A percentile compares a stretch with the other conserved stretches of the same genome.
phyloP scores from a whole-genome alignment of 2,888 invertebrate species.

The Aspidiotus rigidus region DNA sequence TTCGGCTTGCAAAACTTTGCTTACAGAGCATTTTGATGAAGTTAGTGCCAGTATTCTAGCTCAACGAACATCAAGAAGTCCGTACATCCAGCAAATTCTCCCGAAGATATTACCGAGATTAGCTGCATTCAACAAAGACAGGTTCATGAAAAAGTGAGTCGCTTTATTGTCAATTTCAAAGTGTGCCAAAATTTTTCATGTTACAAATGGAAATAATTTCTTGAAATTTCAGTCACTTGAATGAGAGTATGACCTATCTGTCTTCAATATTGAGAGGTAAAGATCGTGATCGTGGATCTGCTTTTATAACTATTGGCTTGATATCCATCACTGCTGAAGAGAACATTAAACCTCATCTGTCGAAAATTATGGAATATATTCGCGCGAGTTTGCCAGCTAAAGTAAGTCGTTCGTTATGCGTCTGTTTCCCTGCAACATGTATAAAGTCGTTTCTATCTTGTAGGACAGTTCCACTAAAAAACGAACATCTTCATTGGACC shows the following conservation, averaged over 20 bases:
- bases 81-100: constrained; percentile 77
- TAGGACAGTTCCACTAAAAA: constrained; percentile 70
- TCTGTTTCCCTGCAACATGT: background rate
- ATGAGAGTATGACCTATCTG: constrained; percentile 66
- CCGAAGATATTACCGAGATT: constrained; percentile 79
- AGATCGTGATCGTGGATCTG: constrained; percentile 75
- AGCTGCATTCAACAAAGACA: constrained; percentile 81
- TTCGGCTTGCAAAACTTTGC: constrained; percentile 70
- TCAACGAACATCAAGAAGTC: constrained; percentile 63
- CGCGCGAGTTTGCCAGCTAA: constrained; percentile 62
- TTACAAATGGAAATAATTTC: background rate
- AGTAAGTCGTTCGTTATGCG: constrained; percentile 33
- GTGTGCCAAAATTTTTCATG: background rate
- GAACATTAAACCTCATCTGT: constrained; percentile 68
- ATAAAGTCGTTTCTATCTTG: constrained; percentile 1
- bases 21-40: constrained; percentile 71
- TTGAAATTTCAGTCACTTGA: constrained; percentile 50
- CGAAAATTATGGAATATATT: constrained; percentile 76
- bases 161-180: background rate
- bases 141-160: constrained; percentile 58
- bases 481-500: constrained; percentile 59
- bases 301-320: constrained; percentile 82
- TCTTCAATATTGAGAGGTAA: constrained; percentile 65
- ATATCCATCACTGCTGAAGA: constrained; percentile 80
- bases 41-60: constrained; percentile 70